A percentile compares a stretch with the other conserved stretches of the same genome.
Evolutionary conservation across 2,113 vertebrate species (phyloP).

Genomic region (Saguinus imperator): DNA sequence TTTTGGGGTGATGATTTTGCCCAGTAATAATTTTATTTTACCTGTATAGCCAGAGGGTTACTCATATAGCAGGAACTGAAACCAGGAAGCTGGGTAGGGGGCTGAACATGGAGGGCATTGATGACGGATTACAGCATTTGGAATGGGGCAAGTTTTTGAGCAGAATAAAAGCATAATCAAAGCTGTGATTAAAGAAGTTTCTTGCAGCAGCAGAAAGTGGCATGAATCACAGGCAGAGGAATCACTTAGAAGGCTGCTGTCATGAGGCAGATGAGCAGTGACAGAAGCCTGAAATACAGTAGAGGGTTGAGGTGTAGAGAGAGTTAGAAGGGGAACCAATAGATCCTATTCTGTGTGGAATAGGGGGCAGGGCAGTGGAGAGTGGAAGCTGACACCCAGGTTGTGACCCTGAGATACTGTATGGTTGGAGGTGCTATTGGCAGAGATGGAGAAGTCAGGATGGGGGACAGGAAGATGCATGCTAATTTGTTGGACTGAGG

Average conservation of each 20-base stretch:
- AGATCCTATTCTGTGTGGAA: not conserved
- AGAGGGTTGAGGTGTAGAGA: not conserved
- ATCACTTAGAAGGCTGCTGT: not conserved
- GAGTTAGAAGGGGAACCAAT: not conserved
- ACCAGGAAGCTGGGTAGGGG: not conserved
- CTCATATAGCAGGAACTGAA: not conserved
- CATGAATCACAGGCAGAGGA: not conserved
- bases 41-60: not conserved
- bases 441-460: not conserved
- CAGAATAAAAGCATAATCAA: not conserved
- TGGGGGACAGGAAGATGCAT: too few relatives aligned
- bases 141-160: not conserved
- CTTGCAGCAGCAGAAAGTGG: not conserved
- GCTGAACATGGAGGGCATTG: not conserved
- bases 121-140: not conserved
- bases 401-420: not conserved
- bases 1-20: not conserved
- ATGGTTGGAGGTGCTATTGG: not conserved
- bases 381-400: not conserved
- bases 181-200: not conserved
- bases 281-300: not conserved
- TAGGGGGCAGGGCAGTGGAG: not conserved
- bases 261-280: not conserved
- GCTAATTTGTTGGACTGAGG: not conserved
- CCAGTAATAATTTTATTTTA: not conserved